Evolutionary conservation across 2,113 vertebrate genomes (phyloP), one percentile per base, ranked within the genome.

Genomic region (Pyxicephalus adspersus): DNA sequence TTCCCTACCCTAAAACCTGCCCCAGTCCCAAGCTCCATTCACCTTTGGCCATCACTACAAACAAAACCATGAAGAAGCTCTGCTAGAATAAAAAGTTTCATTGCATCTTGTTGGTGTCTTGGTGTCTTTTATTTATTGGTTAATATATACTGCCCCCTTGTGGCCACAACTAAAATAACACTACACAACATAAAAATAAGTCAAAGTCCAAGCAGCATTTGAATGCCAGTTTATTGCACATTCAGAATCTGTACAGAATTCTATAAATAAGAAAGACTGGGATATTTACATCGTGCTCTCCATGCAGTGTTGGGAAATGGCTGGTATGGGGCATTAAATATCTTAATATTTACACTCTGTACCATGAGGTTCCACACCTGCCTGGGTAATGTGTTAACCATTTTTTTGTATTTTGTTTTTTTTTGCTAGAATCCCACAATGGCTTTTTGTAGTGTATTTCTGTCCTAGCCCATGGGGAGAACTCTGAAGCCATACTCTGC

Each of bases 221-320:
- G 26, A 65, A 81, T 54, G 68, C 68, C 26, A 38, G 60, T 81
- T 81, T 81, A 81, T 81, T 81, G 79, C 79, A 81, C 79, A 74
- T 81, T 81, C 79, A 81, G 68, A 60, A 81, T 73, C 79, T 81
- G 79, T 81, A 81, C 79, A 81, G 79, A 81, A 55, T 81, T 81
- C 79, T 81, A 81, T 81, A 81, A 81, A 81, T 81, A 81, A 81
- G 79, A 81, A 81, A 80, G 78, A 80, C 58, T 50, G 73, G 68
- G 68, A 73, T 81, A 81, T 81, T 81, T 81, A 81, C 79, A 81
- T 74, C 38, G 71, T 63, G 70, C 64, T 45, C 50, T 67, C 65
- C 77, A 55, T 79, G 64, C 51, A 60, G 65, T 57, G 4, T 17
- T 26, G 76, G 76, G 61, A 52, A 78, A 64, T 72, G 78, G 58